A percentile compares a stretch with the other conserved stretches of the same genome.
Evolutionary conservation across 1,140 invertebrate genomes (phyloP).

Genomic region (Phocides pigmalion): DNA sequence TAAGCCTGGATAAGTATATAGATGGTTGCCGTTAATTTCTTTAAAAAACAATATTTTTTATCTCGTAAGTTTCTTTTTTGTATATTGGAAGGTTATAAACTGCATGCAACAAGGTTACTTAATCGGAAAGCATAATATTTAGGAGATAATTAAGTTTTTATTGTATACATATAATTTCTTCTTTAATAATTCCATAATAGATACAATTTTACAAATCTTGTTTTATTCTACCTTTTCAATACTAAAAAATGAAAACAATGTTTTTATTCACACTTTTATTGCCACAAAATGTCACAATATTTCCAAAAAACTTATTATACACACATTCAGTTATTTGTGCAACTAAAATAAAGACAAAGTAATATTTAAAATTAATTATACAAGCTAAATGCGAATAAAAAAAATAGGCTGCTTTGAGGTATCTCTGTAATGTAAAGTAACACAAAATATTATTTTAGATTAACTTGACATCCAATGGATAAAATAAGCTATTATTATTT

Average conservation of each 20-base stretch:
- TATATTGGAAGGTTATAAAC: conserved; percentile 2
- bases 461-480: no score
- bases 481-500: no score
- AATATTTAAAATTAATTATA: not conserved
- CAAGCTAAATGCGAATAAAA: not conserved
- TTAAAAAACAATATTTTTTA: not conserved
- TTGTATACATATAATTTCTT: conserved; percentile 14
- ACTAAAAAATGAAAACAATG: not conserved
- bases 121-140: conserved; percentile 13
- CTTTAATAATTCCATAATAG: conserved; percentile 19
- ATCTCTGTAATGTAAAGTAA: no score
- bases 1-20: no score
- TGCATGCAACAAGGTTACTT: conserved; percentile 9
- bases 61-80: not conserved
- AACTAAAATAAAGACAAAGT: not conserved
- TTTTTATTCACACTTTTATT: conserved; percentile 3
- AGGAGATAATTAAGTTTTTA: conserved; percentile 13
- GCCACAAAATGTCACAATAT: not conserved
- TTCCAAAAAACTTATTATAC: not conserved
- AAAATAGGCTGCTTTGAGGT: conserved; percentile 9
- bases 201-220: conserved; percentile 20
- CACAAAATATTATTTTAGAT: no score
- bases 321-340: not conserved
- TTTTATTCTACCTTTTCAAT: conserved; percentile 6
- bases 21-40: not conserved